Evolutionary conservation across 1,140 invertebrate genomes (phyloP), one percentile per base, ranked within the genome.

Genomic region (Musca domestica): DNA sequence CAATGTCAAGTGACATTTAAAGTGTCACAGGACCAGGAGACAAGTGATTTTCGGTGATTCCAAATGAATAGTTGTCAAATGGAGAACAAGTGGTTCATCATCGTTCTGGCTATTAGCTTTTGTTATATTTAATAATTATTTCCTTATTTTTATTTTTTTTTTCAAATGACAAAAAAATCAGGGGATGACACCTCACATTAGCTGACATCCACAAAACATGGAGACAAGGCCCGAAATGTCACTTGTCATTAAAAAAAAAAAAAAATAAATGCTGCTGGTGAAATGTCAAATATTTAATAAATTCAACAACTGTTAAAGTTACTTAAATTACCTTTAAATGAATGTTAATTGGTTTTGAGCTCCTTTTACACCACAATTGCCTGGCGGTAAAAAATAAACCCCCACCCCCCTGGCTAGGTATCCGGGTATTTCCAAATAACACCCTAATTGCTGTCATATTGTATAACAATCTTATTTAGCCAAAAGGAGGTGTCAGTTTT

Each of bases 371-470:
- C 34, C 34, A 41, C 34, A 41, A 41, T 27, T 58, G 22, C 22
- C 20, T 6, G 14, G 2, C 22, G 20, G 7, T 3, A 22, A 54
- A 54, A 27, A 56, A 27, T n/a, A 41, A 41, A 30, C 27, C 34
- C 34, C 20, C 10, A 27, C 17, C 20, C 23, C 12, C 25, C 14
- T 23, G 23, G 10, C 12, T 5, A 12, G 52, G 9, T 58, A 15
- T 23, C 52, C 52, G 19, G 48, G 9, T 15, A 49, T 49, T 49
- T 49, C n/a, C 7, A 15, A 49, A 54, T 23, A 25, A 22, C 52
- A 54, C 52, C 19, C 54, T 58, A 58, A 58, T 58, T 58, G 25
- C n/a, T 58, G 54, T 58, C 54, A 58, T 58, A 27, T 25, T 27
- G n/a, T 23, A 25, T 58, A 41, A 41, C 34, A 41, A 41, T 41